These are phyloP conservation scores for Anseranas semipalmata DNA, from an alignment of 2,113 vertebrate species.

Conservation along the genomic window DNA sequence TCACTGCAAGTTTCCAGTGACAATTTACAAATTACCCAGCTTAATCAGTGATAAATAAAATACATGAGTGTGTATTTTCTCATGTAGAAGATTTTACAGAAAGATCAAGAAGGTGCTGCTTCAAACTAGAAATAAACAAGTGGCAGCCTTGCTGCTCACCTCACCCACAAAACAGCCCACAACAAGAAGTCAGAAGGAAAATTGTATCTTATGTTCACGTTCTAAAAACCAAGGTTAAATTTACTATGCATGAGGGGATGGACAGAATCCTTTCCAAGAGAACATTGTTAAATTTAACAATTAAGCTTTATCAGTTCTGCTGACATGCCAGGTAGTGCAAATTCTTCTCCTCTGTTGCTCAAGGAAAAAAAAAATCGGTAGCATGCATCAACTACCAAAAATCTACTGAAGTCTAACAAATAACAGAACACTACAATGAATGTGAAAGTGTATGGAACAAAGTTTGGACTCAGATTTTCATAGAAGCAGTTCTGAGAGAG, in stretches of 20 bases:
- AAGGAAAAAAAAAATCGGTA: not conserved
- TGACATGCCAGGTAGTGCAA: not conserved
- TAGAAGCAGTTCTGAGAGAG: not conserved
- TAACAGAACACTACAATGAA: not conserved
- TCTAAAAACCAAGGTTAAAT: not conserved
- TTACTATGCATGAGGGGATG: not conserved
- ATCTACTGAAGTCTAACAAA: not conserved
- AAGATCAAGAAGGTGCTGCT: not conserved
- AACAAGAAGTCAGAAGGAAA: not conserved
- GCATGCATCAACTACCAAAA: not conserved
- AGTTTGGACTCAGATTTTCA: not conserved
- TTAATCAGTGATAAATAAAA: not conserved
- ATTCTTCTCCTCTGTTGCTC: not conserved
- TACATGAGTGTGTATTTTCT: not conserved
- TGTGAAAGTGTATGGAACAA: rapidly evolving
- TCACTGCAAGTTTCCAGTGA: not conserved
- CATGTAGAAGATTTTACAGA: not conserved
- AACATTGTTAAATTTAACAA: not conserved
- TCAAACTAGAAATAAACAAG: not conserved
- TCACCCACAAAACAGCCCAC: not conserved
- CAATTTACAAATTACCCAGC: not conserved
- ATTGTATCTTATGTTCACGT: not conserved
- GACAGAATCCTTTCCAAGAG: not conserved
- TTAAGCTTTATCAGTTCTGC: not conserved
- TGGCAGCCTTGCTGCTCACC: not conserved